Percentiles rank a stretch among this genome's conserved stretches.
These are phyloP conservation scores for Aegotheles bennettii DNA, from an alignment of 2,113 vertebrate genomes.

Conservation along the genomic window DNA sequence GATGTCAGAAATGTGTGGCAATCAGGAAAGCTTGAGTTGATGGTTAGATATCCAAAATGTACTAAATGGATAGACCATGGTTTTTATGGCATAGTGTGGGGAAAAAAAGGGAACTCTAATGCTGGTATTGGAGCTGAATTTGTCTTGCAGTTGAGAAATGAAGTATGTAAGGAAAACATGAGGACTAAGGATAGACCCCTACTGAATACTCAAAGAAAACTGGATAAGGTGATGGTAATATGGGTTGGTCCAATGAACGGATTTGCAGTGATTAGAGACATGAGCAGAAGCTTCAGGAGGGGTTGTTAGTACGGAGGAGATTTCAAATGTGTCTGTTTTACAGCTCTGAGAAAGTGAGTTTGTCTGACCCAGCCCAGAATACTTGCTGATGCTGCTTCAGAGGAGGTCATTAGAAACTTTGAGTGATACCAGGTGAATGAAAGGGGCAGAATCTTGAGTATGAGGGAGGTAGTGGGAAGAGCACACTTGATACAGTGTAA, in stretches of 20 bases:
- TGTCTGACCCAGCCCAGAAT: neutral
- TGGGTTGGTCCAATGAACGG: accelerated
- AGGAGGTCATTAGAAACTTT: neutral
- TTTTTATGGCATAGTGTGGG: neutral
- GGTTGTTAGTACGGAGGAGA: neutral
- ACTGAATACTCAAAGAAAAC: neutral
- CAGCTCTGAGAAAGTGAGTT: neutral
- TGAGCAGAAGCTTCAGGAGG: neutral
- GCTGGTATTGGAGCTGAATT: neutral
- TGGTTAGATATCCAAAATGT: neutral
- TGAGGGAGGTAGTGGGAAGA: neutral
- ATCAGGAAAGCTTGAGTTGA: neutral
- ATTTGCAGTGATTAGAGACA: neutral
- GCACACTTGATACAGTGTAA: neutral
- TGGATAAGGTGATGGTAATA: neutral
- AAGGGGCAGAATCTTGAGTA: neutral
- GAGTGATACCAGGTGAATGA: neutral
- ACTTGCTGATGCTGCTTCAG: neutral
- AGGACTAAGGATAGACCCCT: neutral
- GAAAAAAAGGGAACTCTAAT: neutral
- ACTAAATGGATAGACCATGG: neutral
- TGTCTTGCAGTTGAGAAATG: neutral
- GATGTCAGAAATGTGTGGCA: neutral
- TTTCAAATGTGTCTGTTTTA: neutral
- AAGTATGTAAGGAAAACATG: neutral